These are phyloP conservation scores for Cardiocondyla obscurior DNA, from an alignment of 1,140 invertebrate genomes.

Conservation along the genomic window DNA sequence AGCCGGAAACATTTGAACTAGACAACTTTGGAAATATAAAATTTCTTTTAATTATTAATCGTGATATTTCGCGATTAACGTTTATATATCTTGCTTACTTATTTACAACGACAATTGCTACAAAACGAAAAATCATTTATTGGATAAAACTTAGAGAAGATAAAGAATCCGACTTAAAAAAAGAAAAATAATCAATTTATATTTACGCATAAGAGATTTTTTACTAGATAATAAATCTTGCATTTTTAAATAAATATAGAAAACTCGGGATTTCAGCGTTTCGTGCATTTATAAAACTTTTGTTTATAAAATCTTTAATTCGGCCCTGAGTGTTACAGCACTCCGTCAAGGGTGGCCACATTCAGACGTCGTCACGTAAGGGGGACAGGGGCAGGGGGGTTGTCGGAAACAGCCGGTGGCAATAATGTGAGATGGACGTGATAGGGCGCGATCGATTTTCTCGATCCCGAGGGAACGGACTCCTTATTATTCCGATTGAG, in stretches of 20 bases:
- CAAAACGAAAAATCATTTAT: slow-evolving; percentile 1
- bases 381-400: slow-evolving; percentile 1
- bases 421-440: slow-evolving; percentile 70
- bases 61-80: background rate
- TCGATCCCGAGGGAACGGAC: slow-evolving; percentile 60
- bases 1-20: background rate
- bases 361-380: slow-evolving; percentile 30
- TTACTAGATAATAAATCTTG: background rate
- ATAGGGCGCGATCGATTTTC: slow-evolving; percentile 69
- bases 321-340: background rate
- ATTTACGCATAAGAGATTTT: background rate
- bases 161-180: slow-evolving; percentile 14
- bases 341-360: slow-evolving; percentile 46
- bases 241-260: background rate
- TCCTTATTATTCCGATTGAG: slow-evolving; percentile 66
- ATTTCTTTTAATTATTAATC: background rate
- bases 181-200: background rate
- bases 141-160: background rate
- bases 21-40: background rate
- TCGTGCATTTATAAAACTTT: background rate
- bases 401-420: slow-evolving; percentile 67
- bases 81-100: background rate
- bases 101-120: slow-evolving; percentile 1
- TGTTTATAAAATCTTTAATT: slow-evolving; percentile 29
- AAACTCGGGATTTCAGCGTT: background rate